Base-by-base conservation (phyloP, 2,113 vertebrate species). In the Notiomystis cincta region DNA sequence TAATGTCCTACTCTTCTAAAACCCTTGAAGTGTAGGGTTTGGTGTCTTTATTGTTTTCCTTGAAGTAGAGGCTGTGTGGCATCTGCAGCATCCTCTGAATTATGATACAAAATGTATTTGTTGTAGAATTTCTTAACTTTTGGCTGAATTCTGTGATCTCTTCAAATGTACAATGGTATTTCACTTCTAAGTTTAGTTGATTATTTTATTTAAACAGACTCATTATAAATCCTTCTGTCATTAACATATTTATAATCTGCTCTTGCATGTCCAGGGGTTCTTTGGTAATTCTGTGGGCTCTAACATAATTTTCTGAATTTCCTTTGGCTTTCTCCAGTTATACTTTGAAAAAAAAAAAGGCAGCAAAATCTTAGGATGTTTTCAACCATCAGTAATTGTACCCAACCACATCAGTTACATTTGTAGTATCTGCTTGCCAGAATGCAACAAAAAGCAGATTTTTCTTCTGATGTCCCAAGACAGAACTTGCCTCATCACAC, bases 1-100 rank as follows among this genome's bases (percentile, higher is more conserved):
- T 28, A 22, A 51, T 10, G 8, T 30, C 18, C 31, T 45, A 37
- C 3, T 56, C 38, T 40, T 87, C 13, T 51, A 69, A 67, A 89
- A 64, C 17, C 31, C 15, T n/a, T 16, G 20, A 71, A 50, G 19
- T 0, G 64, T 58, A 85, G 44, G 8, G 14, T 60, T 87, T 72
- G 12, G 30, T 87, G 44, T 81, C 20, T 56, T 24, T 47, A 7
- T 31, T 61, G 12, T 56, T 94, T 83, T 67, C 47, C 65, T 76
- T 69, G 35, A 64, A 81, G 37, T 3, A 4, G 3, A 78, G 78
- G 57, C 62, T 1, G 0, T 0, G 1, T 45, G 40, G 7, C 48
- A 65, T 56, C 24, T 81, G 11, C 64, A 78, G 50, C 78, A 30
- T 57, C 50, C 21, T 75, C 67, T 77, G 31, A 17, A 13, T 65